Base-by-base conservation (phyloP, 2,888 invertebrate genomes). In the Volucella inanis region DNA sequence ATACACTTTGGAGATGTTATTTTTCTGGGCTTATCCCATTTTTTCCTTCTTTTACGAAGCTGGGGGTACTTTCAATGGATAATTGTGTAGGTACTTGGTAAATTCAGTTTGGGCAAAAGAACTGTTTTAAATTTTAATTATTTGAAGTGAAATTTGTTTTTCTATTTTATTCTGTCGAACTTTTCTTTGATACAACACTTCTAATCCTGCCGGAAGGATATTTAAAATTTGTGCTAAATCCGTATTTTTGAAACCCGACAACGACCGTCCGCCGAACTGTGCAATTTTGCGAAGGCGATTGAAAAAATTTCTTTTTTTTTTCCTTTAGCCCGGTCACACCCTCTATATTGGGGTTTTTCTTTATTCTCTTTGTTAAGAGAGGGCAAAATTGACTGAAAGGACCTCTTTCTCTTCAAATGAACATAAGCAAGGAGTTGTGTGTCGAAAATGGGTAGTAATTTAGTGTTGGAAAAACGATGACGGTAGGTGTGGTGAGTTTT, bases 281-380 rank as follows among this genome's bases (percentile, higher is more conserved):
- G 81, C 81, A 81, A 81, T 85, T 31, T 85, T 83, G 64, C 87
- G 74, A 83, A 83, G 79, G 75, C 78, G 81, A 79, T 86, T 70
- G 81, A 74, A 75, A 85, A 85, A 85, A 80, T 43, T 59, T 31
- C 31, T 31, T 64, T 89, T 90, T n/a, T 89, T 89, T 89, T 88
- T 88, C 89, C 89, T 90, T 90, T 91, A 91, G 91, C 91, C 91
- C 91, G 92, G 91, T 91, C 92, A 92, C 92, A 92, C 92, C 92
- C 92, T 92, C 92, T 90, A 89, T 89, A 90, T 89, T 88, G 90
- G 88, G 55, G 18, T 75, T 61, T 65, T 79, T 87, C 31, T 2
- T 31, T 6, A 31, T 6, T 31, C 31, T 31, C 31, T 31, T 31
- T 31, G 31, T 31, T 31, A 31, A 31, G 31, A 31, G 31, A 31